phyloP scores from a whole-genome alignment of 2,113 vertebrate species.

The Pyrgilauda ruficollis region DNA sequence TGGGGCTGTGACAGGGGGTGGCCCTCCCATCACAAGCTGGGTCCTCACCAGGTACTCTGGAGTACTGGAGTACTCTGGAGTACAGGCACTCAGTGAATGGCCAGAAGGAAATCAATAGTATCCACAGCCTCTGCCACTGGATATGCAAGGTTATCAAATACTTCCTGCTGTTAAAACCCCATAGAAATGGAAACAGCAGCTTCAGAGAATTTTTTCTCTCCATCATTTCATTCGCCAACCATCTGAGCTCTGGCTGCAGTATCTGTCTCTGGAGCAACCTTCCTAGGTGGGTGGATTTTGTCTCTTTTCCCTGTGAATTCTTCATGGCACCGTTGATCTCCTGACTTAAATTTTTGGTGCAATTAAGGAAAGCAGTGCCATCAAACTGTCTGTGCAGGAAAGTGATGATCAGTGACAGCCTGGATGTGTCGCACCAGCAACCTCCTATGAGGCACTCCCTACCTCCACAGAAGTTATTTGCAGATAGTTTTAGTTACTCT shows the following conservation, averaged over 20 bases:
- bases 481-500: background rate
- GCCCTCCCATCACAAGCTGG: background rate
- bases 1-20: accelerated
- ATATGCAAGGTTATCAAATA: background rate
- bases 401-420: background rate
- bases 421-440: background rate
- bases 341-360: background rate
- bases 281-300: background rate
- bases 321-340: background rate
- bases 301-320: background rate
- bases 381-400: background rate
- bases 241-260: background rate
- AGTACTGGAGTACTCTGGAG: too few species aligned
- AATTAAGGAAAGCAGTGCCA: background rate
- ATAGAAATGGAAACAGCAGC: background rate
- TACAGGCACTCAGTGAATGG: background rate
- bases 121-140: background rate
- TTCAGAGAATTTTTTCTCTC: background rate
- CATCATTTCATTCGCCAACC: background rate
- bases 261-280: background rate
- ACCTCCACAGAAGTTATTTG: conserved; percentile 1
- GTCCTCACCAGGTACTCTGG: background rate
- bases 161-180: background rate
- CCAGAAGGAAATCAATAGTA: background rate
- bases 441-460: background rate